These are phyloP conservation scores for Engraulis encrasicolus DNA, from an alignment of 2,113 vertebrate species.

Conservation along the genomic window DNA sequence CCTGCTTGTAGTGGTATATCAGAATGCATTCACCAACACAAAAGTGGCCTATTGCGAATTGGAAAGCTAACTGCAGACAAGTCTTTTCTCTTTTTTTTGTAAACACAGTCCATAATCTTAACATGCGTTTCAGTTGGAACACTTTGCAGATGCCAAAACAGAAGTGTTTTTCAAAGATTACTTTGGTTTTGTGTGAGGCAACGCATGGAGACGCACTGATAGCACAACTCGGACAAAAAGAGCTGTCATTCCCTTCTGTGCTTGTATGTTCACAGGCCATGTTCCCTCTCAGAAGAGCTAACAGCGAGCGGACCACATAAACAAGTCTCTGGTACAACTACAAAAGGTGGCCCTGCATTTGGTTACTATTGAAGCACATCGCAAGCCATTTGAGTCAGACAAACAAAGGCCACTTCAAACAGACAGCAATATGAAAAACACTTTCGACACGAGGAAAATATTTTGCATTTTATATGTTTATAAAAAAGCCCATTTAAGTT, in stretches of 20 bases:
- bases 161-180: not conserved
- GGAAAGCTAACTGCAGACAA: not conserved
- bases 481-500: not conserved
- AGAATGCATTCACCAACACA: not conserved
- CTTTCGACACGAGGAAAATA: not conserved
- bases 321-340: not conserved
- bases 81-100: not conserved
- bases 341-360: not conserved
- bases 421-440: not conserved
- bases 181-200: not conserved
- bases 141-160: not conserved
- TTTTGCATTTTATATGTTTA: not conserved
- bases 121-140: not conserved
- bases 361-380: not conserved
- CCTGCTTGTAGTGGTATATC: too few species aligned
- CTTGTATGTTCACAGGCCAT: not conserved
- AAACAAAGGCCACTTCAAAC: not conserved
- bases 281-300: not conserved
- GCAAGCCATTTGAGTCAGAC: not conserved
- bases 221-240: slow-evolving; percentile 41
- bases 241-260: slow-evolving; percentile 59
- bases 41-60: not conserved
- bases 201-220: not conserved
- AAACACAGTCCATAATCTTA: not conserved
- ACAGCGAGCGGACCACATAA: not conserved